A percentile compares a stretch with the other conserved stretches of the same genome.
phyloP scores from a whole-genome alignment of 2,113 vertebrate species.

The Daubentonia madagascariensis region DNA sequence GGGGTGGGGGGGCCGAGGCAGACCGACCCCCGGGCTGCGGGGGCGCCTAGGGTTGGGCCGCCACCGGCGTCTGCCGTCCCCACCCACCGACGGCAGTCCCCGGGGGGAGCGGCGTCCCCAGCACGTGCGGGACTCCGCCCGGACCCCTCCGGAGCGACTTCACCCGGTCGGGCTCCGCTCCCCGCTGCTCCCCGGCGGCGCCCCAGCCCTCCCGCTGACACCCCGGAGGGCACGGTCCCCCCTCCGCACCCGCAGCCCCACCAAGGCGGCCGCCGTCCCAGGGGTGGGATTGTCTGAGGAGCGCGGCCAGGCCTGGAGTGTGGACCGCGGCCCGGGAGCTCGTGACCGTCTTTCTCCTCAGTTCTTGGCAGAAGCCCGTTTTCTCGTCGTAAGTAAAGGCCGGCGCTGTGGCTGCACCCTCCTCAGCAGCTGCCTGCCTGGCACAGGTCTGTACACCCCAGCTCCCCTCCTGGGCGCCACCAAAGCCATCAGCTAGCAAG shows the following conservation, averaged over 20 bases:
- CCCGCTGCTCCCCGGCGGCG: background rate
- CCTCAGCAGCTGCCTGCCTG: fast-evolving
- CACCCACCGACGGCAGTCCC: background rate
- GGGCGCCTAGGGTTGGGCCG: background rate
- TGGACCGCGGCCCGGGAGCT: too few species aligned
- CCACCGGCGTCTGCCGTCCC: background rate
- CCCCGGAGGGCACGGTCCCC: too few species aligned
- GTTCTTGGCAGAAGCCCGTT: background rate
- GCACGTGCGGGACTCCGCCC: too few species aligned
- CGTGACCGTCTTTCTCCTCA: background rate
- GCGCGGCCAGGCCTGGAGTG: too few species aligned
- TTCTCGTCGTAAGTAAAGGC: background rate
- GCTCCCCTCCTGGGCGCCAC: background rate
- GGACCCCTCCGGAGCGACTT: too few species aligned
- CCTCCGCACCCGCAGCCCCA: fast-evolving
- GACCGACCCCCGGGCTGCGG: background rate
- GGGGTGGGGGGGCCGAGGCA: background rate
- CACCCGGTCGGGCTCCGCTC: background rate
- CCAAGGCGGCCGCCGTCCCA: background rate
- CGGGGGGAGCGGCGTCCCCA: too few species aligned
- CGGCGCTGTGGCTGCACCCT: fast-evolving
- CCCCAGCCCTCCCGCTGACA: background rate
- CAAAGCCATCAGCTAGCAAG: background rate
- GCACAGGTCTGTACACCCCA: background rate
- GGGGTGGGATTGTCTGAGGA: background rate